phyloP scores from a whole-genome alignment of 2,888 invertebrate species.

The Lathronympha strigana region DNA sequence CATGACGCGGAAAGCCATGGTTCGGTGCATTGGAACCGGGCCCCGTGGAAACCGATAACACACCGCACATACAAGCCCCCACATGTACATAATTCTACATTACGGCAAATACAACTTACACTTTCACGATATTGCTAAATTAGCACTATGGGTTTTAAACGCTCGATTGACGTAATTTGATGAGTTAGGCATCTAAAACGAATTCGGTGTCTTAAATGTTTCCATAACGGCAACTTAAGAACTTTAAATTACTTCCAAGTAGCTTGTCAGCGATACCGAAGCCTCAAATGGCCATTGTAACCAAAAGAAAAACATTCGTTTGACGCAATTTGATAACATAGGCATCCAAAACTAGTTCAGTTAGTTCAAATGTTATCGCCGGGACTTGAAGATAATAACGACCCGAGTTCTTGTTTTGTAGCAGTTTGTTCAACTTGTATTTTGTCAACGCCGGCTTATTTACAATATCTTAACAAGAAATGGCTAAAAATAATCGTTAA shows the following conservation, averaged over 20 bases:
- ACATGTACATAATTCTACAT: conserved; percentile 55
- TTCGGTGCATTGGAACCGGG: conserved; percentile 61
- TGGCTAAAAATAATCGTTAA: conserved; percentile 62
- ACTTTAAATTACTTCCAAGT: conserved; percentile 7
- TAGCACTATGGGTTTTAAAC: not conserved
- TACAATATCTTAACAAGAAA: conserved; percentile 61
- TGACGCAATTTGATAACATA: conserved; percentile 78
- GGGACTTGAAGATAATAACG: conserved; percentile 58
- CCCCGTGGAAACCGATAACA: conserved; percentile 63
- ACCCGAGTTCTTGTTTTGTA: conserved; percentile 61
- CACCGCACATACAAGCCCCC: conserved; percentile 51
- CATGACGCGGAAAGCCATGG: conserved; percentile 74
- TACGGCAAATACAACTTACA: conserved; percentile 41
- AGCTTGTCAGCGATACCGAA: conserved; percentile 15
- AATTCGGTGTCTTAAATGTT: not conserved
- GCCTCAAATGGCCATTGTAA: conserved; percentile 23
- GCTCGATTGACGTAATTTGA: conserved; percentile 11
- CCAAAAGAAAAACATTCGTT: conserved; percentile 55
- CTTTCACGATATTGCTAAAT: not conserved
- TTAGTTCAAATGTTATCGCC: conserved; percentile 70
- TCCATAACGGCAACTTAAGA: not conserved
- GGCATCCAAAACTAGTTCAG: conserved; percentile 72
- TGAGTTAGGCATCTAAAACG: not conserved
- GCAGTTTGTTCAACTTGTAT: conserved; percentile 77
- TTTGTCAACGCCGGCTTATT: conserved; percentile 68